These are phyloP conservation scores for Mellilla xanthometata DNA, from an alignment of 2,888 invertebrate genomes.

Conservation along the genomic window DNA sequence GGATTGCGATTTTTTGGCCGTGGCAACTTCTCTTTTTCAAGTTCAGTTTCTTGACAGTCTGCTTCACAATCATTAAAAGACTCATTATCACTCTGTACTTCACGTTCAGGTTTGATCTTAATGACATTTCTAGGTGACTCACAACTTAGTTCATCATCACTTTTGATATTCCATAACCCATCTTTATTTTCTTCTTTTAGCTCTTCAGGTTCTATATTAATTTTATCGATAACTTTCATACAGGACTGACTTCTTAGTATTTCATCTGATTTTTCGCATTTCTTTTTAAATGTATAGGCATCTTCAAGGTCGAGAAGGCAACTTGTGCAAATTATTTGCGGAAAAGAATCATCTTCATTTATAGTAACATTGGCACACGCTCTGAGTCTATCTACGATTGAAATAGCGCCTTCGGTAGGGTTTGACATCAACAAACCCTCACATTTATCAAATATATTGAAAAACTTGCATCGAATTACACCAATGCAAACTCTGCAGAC, in stretches of 20 bases:
- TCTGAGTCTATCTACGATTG: conserved; percentile 55
- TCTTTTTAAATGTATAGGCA: conserved; percentile 57
- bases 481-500: conserved; percentile 7
- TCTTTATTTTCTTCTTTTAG: too few relatives aligned
- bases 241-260: conserved; percentile 34
- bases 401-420: conserved; percentile 44
- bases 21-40: too few relatives aligned
- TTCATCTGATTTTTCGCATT: conserved; percentile 56
- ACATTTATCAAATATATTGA: conserved; percentile 1
- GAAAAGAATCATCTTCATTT: conserved; percentile 54
- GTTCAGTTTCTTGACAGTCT: too few relatives aligned
- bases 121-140: too few relatives aligned
- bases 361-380: conserved; percentile 55
- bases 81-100: too few relatives aligned
- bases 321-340: conserved; percentile 55
- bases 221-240: too few relatives aligned
- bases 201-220: too few relatives aligned
- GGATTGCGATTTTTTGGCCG: too few relatives aligned
- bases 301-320: conserved; percentile 60
- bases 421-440: neutral
- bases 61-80: too few relatives aligned
- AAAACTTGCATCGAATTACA: neutral
- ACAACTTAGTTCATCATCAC: too few relatives aligned
- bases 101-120: too few relatives aligned
- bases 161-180: too few relatives aligned